Conservation (phyloP, 92 coral and sea anemone genomes). For the Muricea muricata region DNA sequence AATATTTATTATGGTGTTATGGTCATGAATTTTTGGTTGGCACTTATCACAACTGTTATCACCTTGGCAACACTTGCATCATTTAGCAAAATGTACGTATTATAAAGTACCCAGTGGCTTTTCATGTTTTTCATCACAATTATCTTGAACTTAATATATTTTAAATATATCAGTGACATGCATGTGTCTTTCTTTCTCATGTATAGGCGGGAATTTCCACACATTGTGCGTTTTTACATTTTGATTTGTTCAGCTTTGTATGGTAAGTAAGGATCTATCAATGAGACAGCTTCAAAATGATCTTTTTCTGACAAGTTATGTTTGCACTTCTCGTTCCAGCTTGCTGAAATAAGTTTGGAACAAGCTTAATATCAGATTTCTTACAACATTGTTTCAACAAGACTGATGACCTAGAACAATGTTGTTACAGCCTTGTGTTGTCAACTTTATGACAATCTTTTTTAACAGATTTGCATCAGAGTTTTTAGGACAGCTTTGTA, state of each 20-base stretch:
- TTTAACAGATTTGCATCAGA: no score
- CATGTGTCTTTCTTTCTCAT: background rate
- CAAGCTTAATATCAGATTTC: no score
- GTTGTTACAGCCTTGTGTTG: no score
- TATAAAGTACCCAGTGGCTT: background rate
- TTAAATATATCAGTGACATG: no score
- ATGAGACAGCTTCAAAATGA: background rate
- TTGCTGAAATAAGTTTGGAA: no score
- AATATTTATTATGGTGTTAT: slow-evolving; percentile 73
- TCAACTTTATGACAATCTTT: no score
- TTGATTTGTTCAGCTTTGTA: slow-evolving; percentile 78
- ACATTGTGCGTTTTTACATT: slow-evolving; percentile 84
- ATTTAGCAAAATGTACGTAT: slow-evolving; percentile 77
- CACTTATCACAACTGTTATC: slow-evolving; percentile 75
- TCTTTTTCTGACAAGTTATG: no score
- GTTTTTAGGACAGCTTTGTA: no score
- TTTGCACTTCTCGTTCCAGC: no score
- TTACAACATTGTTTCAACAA: no score
- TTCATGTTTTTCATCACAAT: background rate
- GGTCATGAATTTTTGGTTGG: slow-evolving; percentile 79
- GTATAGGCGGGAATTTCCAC: slow-evolving; percentile 89
- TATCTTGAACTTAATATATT: no score
- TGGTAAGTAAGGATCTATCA: slow-evolving; percentile 63
- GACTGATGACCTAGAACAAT: no score
- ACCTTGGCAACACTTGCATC: slow-evolving; percentile 82